phyloP scores from a whole-genome alignment of 2,888 invertebrate genomes.

The Dryobotodes eremita region DNA sequence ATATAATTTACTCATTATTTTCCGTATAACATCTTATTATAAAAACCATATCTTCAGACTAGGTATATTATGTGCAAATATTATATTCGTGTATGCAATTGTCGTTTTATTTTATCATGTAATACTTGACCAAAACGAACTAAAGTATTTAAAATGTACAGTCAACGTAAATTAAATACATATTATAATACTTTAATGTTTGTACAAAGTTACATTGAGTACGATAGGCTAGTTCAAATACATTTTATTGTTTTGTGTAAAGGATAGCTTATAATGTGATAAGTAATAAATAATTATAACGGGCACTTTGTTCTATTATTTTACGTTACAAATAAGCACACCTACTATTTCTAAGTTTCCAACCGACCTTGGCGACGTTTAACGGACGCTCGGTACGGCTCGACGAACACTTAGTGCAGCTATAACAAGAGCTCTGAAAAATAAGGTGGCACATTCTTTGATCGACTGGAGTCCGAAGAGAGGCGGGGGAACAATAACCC shows the following conservation, averaged over 20 bases:
- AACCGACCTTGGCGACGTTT: too few species aligned
- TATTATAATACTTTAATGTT: conserved; percentile 46
- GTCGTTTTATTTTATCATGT: conserved; percentile 49
- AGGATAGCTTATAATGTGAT: conserved; percentile 58
- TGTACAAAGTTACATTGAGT: conserved; percentile 65
- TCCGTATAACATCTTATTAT: conserved; percentile 4
- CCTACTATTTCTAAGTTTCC: too few species aligned
- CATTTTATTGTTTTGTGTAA: conserved; percentile 58
- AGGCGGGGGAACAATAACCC: too few species aligned
- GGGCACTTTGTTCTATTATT: conserved; percentile 33
- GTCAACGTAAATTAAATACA: conserved; percentile 36
- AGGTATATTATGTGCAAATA: conserved; percentile 37
- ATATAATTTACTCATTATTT: conserved; percentile 24
- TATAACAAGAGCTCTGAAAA: too few species aligned
- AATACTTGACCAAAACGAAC: conserved; percentile 59
- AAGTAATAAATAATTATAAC: conserved; percentile 64
- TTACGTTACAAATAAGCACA: not conserved
- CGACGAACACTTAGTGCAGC: too few species aligned
- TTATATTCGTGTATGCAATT: conserved; percentile 24
- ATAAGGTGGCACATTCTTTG: too few species aligned
- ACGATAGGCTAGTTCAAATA: conserved; percentile 42
- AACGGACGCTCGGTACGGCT: too few species aligned
- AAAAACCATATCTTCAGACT: conserved; percentile 12
- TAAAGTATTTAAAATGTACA: conserved; percentile 53
- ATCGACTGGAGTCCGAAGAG: too few species aligned